Evolutionary conservation across 1,140 invertebrate genomes (phyloP), one percentile per base, ranked within the genome.

Genomic region (Microvelia longipes): DNA sequence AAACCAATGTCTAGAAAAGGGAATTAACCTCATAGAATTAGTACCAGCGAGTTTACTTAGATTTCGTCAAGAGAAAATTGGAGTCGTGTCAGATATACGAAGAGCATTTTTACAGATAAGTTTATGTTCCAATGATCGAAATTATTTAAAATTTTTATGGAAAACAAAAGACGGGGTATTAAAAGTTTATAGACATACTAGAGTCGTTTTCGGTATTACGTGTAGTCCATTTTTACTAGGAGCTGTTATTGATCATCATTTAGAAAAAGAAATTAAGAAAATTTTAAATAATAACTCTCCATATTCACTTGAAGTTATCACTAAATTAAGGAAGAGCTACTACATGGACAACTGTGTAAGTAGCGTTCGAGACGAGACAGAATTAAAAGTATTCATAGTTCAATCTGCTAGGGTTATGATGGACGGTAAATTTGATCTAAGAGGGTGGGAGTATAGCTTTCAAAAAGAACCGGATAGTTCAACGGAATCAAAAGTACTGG

Each of bases 11-110:
- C 63, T 67, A 76, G 50, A 72, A 24, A 76, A 73, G 25, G 79
- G 78, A 25, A 71, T 73, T 2, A 81, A 81, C 74, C 71, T 81
- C 0, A 74, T 81, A 11, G 78, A 81, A 69, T 27, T 73, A 0
- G 79, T 82, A 19, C 77, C 78, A 5, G 35, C 73, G 1, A 71
- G 82, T 30, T 61, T 82, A 28, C 28, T 77, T n/a, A 67, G 74
- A 19, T 82, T 83, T 73, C 70, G 80, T 68, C 71, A 26, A 68
- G 73, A 74, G 27, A 75, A 69, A 50, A 76, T 76, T 69, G 80
- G 74, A 25, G 74, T 81, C 0, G 76, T 60, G 35, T 60, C 35
- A 11, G 35, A 60, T 60, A 60, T 60, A 11, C 11, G 11, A 11
- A 60, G 19, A 19, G 35, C 35, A 60, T 60, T 60, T 60, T 19